Percentiles rank a stretch among this genome's conserved stretches.
These are phyloP conservation scores for Tipula confusa DNA, from an alignment of 2,888 invertebrate species.

Conservation along the genomic window DNA sequence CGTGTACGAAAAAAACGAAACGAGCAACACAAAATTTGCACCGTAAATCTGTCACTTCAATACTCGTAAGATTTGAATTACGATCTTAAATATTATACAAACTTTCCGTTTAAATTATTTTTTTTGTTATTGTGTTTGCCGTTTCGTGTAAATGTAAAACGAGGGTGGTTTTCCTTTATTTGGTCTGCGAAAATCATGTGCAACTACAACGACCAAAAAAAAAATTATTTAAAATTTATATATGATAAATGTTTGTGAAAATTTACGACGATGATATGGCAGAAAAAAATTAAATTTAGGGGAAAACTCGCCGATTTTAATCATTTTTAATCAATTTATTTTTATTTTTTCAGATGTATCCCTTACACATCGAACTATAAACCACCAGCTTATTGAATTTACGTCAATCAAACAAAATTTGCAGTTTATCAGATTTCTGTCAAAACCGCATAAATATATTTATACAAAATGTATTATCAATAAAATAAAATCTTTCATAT, in stretches of 20 bases:
- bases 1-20: background rate
- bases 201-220: background rate
- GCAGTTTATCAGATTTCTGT: background rate
- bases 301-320: background rate
- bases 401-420: background rate
- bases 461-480: background rate
- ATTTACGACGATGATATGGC: background rate
- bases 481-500: background rate
- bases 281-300: background rate
- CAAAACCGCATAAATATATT: background rate
- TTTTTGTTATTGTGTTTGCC: background rate
- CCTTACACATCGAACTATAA: background rate
- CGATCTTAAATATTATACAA: conserved; percentile 20
- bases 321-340: background rate
- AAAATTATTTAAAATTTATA: background rate
- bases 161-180: background rate
- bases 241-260: background rate
- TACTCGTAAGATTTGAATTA: conserved; percentile 25
- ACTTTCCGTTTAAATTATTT: background rate
- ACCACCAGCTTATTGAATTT: background rate
- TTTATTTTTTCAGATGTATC: background rate
- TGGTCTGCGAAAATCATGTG: background rate
- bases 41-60: conserved; percentile 25
- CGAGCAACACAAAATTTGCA: background rate
- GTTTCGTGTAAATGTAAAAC: background rate